Evolutionary conservation across 35 echinoderm and acorn worm genomes (phyloP).

Genomic region (Ophiothrix spiculata): DNA sequence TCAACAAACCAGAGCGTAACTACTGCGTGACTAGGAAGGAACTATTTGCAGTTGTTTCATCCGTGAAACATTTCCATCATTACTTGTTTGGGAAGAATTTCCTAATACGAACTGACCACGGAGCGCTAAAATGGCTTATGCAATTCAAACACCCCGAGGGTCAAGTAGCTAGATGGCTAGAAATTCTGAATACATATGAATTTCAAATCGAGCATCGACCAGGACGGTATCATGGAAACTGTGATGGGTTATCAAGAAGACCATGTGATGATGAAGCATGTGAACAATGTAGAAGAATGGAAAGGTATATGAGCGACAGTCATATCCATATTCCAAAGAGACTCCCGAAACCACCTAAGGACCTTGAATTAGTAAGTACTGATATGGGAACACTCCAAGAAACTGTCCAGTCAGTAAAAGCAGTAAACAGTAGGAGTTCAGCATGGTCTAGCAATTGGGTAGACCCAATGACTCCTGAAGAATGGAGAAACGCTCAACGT

Average conservation of each 20-base stretch:
- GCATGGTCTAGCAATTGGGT: background rate
- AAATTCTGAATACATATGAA: conserved; percentile 41
- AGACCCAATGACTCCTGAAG: background rate
- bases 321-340: background rate
- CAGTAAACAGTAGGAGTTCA: background rate
- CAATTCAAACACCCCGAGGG: conserved; percentile 33
- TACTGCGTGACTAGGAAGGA: conserved; percentile 51
- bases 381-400: no score
- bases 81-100: conserved; percentile 48
- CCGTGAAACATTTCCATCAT: conserved; percentile 52
- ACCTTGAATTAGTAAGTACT: background rate
- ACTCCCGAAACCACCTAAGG: background rate
- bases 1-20: conserved; percentile 43
- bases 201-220: conserved; percentile 48
- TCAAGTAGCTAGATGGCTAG: conserved; percentile 46
- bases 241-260: conserved; percentile 38
- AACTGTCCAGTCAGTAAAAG: no score
- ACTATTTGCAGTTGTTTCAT: conserved; percentile 38
- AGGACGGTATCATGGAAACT: conserved; percentile 28
- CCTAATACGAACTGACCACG: conserved; percentile 58
- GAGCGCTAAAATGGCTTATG: conserved; percentile 36
- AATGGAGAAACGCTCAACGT: background rate
- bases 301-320: background rate
- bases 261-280: conserved; percentile 22
- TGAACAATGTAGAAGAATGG: background rate